Base-by-base conservation (phyloP, 1,140 invertebrate genomes). In the Camponotus pennsylvanicus region DNA sequence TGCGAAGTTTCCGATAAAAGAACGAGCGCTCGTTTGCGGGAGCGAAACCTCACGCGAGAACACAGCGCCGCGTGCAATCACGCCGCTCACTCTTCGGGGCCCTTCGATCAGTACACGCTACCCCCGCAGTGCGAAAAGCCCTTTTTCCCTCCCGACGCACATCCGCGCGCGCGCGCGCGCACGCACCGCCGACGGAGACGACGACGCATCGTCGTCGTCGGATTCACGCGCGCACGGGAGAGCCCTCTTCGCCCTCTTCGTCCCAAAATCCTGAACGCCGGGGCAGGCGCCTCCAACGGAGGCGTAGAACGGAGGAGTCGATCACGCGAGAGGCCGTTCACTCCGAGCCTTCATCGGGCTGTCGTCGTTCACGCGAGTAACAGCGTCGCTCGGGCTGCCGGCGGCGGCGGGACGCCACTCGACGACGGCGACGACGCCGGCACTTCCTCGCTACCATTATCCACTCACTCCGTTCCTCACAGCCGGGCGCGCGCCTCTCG, bases 401-500 rank as follows among this genome's bases (percentile, higher is more conserved):
- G 88, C 88, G 84, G 71, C 73, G 82, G 61, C 70, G 61, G 73
- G 88, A 86, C 88, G 88, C 70, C 88, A 79, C 88, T 86, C 88
- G 87, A 86, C 88, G 87, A 34, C 52, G 76, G 32, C 77, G 77
- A 7, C 83, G 83, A 86, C 76, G 86, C 89, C 89, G 85, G 88
- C 85, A 89, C 88, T 90, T 90, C 42, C 86, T 88, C 86, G 85
- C 78, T 86, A 78, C 63, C 89, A 85, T 88, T 86, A 86, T 82
- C 70, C 76, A 73, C 69, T 82, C 71, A 7, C 52, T 21, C 37
- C 32, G 34, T 64, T 21, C 34, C 34, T 32, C 32, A 8, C 57
- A 57, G 55, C 18, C 61, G 32, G 86, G 66, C 66, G 67, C 76
- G 67, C 88, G 86, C 73, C 78, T 52, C 70, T 45, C 80, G 67